Evolutionary conservation across 2,113 vertebrate species (phyloP).

Genomic region (Odobenus rosmarus): DNA sequence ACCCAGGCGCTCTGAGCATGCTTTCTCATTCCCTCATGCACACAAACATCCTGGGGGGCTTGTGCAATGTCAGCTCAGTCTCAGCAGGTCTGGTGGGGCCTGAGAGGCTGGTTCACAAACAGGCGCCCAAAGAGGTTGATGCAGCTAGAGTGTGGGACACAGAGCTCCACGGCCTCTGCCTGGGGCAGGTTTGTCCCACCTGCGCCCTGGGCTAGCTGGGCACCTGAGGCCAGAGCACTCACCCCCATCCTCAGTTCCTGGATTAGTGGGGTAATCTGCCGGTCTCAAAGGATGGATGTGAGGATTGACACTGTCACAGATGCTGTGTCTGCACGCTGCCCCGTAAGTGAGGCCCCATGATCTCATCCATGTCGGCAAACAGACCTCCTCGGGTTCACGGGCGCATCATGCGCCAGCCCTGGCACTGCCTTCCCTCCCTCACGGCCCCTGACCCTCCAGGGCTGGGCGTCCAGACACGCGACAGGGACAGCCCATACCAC

Average conservation of each 20-base stretch:
- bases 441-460: rapidly evolving
- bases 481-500: rapidly evolving
- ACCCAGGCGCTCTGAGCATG: rapidly evolving
- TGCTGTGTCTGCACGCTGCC: rapidly evolving
- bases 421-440: not conserved
- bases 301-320: not conserved
- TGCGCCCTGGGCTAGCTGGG: not conserved
- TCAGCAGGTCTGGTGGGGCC: not conserved
- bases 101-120: not conserved
- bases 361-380: rapidly evolving
- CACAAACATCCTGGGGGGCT: rapidly evolving
- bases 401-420: not conserved
- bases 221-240: not conserved
- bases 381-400: rapidly evolving
- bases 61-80: rapidly evolving
- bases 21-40: rapidly evolving
- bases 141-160: not conserved
- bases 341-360: rapidly evolving
- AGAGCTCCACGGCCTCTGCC: rapidly evolving
- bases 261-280: rapidly evolving
- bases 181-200: not conserved
- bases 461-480: rapidly evolving
- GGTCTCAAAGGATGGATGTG: rapidly evolving
- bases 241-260: not conserved
- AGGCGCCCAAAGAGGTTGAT: rapidly evolving